Evolutionary conservation across 2,113 vertebrate species (phyloP).

Genomic region (Meleagris gallopavo): DNA sequence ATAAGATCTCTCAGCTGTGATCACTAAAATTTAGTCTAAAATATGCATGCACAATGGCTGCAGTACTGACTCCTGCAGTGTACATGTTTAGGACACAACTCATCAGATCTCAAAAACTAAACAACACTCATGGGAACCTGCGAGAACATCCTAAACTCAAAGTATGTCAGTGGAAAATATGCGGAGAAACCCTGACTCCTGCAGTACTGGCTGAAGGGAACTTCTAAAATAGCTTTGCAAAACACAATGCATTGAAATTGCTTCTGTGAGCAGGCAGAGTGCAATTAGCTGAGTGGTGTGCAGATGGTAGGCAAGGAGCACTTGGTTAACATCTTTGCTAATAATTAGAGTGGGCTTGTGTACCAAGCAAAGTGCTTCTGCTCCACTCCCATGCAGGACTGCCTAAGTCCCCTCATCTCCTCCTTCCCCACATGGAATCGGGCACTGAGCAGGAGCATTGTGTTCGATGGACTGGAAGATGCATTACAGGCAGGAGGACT

Average conservation of each 20-base stretch:
- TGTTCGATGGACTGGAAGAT: background rate
- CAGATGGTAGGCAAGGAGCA: background rate
- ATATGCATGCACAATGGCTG: background rate
- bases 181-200: background rate
- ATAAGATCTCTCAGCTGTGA: background rate
- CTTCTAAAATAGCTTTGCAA: background rate
- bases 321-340: background rate
- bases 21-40: background rate
- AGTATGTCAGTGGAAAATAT: background rate
- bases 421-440: fast-evolving
- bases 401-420: fast-evolving
- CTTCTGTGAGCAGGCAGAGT: background rate
- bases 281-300: fast-evolving
- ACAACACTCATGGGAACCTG: fast-evolving
- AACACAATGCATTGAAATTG: background rate
- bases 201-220: background rate
- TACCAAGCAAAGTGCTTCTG: background rate
- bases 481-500: background rate
- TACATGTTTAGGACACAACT: background rate
- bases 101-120: background rate
- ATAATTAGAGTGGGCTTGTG: background rate
- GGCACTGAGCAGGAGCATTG: background rate
- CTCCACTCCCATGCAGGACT: background rate
- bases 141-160: background rate
- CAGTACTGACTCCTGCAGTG: background rate